Conservation (phyloP, 2,113 vertebrate genomes). For the Alligator mississippiensis region DNA sequence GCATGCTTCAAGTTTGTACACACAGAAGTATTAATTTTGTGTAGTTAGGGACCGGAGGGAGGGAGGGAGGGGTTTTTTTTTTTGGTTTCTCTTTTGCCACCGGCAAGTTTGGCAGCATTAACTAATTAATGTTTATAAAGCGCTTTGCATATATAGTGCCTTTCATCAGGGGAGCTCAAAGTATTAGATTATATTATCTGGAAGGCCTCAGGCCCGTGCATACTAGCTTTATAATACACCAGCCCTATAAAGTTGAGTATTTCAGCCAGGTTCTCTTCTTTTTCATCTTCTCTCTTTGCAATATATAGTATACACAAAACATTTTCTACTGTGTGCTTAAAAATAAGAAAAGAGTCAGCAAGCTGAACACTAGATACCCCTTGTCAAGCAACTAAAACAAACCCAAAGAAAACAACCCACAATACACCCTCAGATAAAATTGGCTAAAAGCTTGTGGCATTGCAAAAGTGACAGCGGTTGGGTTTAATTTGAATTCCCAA, state of each 20-base stretch:
- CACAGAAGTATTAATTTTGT: constrained; percentile 70
- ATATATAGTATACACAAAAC: constrained; percentile 26
- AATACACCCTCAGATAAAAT: constrained; percentile 18
- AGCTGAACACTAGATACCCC: not conserved
- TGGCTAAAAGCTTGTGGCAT: not conserved
- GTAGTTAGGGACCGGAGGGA: constrained; percentile 59
- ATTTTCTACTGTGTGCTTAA: constrained; percentile 13
- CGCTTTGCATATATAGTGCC: constrained; percentile 78
- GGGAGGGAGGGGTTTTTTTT: constrained; percentile 27
- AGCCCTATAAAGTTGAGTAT: constrained; percentile 57
- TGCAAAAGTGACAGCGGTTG: not conserved
- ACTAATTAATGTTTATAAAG: constrained; percentile 79
- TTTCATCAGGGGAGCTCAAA: constrained; percentile 77
- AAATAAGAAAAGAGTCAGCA: not conserved
- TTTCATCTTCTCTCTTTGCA: constrained; percentile 61
- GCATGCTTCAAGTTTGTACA: constrained; percentile 44
- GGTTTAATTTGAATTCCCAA: constrained; percentile 17
- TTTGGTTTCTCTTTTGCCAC: constrained; percentile 28
- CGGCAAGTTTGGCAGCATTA: constrained; percentile 74
- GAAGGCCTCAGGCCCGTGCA: constrained; percentile 69
- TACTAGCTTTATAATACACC: constrained; percentile 63
- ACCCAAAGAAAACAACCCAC: constrained; percentile 32
- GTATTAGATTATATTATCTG: constrained; percentile 75
- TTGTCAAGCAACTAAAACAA: constrained; percentile 28
- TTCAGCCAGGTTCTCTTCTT: constrained; percentile 28